Conservation (phyloP, 2,113 vertebrate genomes). For the Ptilonorhynchus violaceus region DNA sequence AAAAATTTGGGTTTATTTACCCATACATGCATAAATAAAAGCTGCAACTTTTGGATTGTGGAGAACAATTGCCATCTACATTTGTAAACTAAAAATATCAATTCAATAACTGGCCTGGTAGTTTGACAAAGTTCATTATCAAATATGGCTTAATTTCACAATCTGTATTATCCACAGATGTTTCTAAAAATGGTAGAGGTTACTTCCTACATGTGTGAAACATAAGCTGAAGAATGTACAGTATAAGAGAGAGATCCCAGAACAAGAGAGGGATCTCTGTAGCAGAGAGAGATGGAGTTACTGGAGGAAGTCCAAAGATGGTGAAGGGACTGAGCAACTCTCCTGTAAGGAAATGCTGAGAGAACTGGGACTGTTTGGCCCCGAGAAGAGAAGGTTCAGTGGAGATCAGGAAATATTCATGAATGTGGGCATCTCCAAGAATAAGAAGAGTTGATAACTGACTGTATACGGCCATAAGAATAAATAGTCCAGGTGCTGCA, state of each 20-base stretch:
- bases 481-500: background rate
- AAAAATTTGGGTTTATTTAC: slow-evolving; percentile 34
- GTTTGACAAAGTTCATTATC: background rate
- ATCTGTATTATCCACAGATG: background rate
- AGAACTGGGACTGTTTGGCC: background rate
- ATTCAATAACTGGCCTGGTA: background rate
- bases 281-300: background rate
- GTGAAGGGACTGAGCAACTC: background rate
- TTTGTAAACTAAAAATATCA: slow-evolving; percentile 23
- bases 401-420: background rate
- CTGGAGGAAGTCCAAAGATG: background rate
- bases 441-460: background rate
- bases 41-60: background rate
- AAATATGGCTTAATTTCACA: background rate
- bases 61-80: background rate
- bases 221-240: background rate
- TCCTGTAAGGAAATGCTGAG: background rate
- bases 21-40: slow-evolving; percentile 45
- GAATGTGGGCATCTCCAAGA: background rate
- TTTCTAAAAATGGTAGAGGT: background rate
- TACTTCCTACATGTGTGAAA: background rate
- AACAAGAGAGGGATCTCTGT: background rate
- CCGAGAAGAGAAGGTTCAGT: background rate
- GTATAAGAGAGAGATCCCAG: background rate
- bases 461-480: background rate